Evolutionary conservation across 2,888 invertebrate species (phyloP).

Genomic region (Hymenopus coronatus): DNA sequence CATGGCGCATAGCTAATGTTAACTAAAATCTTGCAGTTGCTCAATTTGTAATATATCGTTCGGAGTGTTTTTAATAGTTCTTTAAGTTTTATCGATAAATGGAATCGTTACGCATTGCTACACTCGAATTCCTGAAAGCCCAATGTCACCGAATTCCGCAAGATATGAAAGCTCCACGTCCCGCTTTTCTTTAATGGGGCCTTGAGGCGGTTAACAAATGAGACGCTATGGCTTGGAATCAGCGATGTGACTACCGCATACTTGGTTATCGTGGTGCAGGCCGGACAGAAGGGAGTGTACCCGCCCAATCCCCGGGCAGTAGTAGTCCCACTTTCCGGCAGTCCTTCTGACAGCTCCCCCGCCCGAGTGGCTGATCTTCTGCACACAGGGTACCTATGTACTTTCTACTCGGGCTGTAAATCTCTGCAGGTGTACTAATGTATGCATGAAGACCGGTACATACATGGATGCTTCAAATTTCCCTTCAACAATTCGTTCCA

Average conservation of each 20-base stretch:
- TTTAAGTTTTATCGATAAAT: background rate
- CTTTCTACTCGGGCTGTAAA: background rate
- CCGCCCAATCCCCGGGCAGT: slow-evolving; percentile 5
- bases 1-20: background rate
- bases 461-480: background rate
- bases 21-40: background rate
- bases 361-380: background rate
- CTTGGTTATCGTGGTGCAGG: background rate
- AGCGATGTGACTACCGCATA: background rate
- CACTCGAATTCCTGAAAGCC: background rate
- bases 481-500: background rate
- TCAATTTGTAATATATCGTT: background rate
- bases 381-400: background rate
- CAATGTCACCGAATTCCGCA: background rate
- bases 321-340: slow-evolving; percentile 2
- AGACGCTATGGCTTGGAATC: background rate
- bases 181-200: background rate
- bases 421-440: background rate
- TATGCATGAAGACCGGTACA: background rate
- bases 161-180: background rate
- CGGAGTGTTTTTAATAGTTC: background rate
- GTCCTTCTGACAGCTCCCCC: slow-evolving; percentile 9
- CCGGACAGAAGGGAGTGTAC: background rate
- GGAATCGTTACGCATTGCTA: background rate
- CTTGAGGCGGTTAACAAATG: background rate